Evolutionary conservation across 2,888 invertebrate species (phyloP), one percentile per base, ranked within the genome.

Genomic region (Blastobasis adustella): DNA sequence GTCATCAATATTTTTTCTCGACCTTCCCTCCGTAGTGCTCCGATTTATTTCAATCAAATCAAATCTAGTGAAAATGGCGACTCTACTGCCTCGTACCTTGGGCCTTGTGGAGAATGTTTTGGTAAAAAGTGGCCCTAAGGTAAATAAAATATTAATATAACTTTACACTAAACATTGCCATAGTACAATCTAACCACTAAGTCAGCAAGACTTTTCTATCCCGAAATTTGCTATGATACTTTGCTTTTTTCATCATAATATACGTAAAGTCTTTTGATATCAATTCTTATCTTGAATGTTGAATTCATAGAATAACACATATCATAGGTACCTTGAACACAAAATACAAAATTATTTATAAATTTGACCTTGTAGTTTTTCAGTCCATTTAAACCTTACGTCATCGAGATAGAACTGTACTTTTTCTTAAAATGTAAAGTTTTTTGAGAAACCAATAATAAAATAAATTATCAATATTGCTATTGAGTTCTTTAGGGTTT

Each of bases 21-120:
- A 23, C 23, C 23, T 23, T 23, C 23, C 23, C 23, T 23, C 23
- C 23, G 23, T 23, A 23, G 23, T 23, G 23, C 23, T 23, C 23
- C 23, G 23, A 10, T 45, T 45, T 45, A 6, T 45, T 45, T 45
- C 45, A 45, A 6, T 45, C 9, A n/a, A 45, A 45, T 45, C 10
- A 38, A 47, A 23, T 40, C 7, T 6, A 10, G 3, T 67, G 79
- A 91, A 92, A 90, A 94, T 95, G 94, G 94, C 94, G 89, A 93
- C 93, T 72, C 90, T 95, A 84, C 90, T 95, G 82, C 92, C 92
- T 73, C 92, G 95, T 76, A 90, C 93, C 65, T 83, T 93, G 72
- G 89, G 91, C 78, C 84, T 94, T 69, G 91, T 92, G 54, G 95
- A 95, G 89, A 90, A 90, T 76, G 79, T 93, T 63, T 86, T 92